Conservation (phyloP, 2,888 invertebrate species). For the Sinodicranocentrus sp. region DNA sequence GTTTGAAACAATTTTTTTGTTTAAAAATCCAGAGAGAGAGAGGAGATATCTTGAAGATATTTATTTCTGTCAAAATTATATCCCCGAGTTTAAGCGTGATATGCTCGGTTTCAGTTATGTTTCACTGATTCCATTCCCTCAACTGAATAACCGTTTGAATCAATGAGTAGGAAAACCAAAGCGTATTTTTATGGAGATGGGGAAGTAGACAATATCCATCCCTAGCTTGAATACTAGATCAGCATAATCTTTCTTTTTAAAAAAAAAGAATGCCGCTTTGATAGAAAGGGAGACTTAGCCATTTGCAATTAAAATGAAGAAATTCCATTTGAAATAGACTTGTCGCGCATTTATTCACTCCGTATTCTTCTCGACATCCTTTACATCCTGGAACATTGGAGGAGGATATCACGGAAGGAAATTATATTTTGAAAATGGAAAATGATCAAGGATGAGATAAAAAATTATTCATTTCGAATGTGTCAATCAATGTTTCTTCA, state of each 20-base stretch:
- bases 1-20: slow-evolving; percentile 62
- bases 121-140: slow-evolving; percentile 45
- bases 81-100: slow-evolving; percentile 47
- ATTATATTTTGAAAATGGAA: slow-evolving; percentile 63
- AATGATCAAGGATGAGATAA: slow-evolving; percentile 68
- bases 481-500: slow-evolving; percentile 71
- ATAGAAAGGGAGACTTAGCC: slow-evolving; percentile 32
- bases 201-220: background rate
- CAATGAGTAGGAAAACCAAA: slow-evolving; percentile 36
- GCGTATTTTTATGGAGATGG: background rate
- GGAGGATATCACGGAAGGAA: background rate
- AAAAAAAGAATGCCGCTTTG: too few species aligned
- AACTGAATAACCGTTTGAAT: slow-evolving; percentile 39
- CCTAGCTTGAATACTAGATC: too few species aligned
- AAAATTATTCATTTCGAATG: slow-evolving; percentile 74
- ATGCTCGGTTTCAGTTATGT: slow-evolving; percentile 24
- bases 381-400: too few species aligned
- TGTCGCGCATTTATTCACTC: background rate
- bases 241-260: too few species aligned
- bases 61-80: slow-evolving; percentile 65
- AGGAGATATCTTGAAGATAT: slow-evolving; percentile 61
- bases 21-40: slow-evolving; percentile 60
- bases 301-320: slow-evolving; percentile 68
- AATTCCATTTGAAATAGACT: slow-evolving; percentile 22
- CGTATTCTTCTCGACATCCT: too few species aligned